Evolutionary conservation across 2,113 vertebrate genomes (phyloP).

Genomic region (Chaetops frenatus): DNA sequence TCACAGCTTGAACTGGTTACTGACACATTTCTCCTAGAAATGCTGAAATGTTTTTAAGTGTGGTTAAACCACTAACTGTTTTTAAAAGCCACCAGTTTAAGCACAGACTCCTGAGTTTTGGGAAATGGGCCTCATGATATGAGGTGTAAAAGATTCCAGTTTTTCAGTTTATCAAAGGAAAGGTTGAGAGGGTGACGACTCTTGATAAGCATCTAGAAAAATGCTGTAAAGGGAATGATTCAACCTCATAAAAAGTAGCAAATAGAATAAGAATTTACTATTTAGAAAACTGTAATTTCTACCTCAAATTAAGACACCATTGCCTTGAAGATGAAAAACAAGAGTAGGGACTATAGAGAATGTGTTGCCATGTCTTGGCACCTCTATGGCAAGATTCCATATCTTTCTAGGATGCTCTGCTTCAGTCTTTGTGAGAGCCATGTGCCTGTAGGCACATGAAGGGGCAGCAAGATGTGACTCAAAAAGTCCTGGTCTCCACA

Average conservation of each 20-base stretch:
- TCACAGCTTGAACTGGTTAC: neutral
- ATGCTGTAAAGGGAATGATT: neutral
- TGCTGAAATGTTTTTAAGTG: neutral
- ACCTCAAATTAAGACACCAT: neutral
- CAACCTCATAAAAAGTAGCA: neutral
- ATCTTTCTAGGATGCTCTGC: neutral
- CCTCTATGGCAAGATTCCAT: neutral
- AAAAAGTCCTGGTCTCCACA: neutral
- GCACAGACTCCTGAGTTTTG: neutral
- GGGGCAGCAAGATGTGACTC: neutral
- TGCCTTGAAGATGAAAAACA: neutral
- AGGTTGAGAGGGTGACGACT: neutral
- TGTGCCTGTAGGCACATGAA: neutral
- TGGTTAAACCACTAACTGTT: neutral
- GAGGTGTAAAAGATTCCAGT: neutral
- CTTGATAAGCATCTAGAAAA: neutral
- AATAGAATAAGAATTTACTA: neutral
- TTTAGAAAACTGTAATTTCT: neutral
- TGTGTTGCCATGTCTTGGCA: neutral
- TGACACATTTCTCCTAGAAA: neutral
- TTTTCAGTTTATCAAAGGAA: neutral
- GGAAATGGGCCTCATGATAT: neutral
- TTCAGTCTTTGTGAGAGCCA: neutral
- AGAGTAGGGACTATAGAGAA: neutral
- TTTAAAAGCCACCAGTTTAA: neutral